Evolutionary conservation across 2,797 vertebrate species (phyloP).

Genomic region (Octomys mimax): DNA sequence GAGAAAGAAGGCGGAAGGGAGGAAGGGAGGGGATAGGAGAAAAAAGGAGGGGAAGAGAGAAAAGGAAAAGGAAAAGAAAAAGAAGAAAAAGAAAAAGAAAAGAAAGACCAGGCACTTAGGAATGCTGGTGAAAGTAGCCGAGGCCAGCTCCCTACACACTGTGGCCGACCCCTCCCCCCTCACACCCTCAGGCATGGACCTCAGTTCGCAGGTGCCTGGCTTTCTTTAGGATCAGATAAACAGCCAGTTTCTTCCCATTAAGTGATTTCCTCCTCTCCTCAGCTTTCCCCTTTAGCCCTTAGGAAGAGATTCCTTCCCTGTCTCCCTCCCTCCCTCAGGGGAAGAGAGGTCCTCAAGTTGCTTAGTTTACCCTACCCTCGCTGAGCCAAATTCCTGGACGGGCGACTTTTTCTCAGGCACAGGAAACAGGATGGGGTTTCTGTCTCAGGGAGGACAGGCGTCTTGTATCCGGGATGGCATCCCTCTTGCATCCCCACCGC

Average conservation of each 20-base stretch:
- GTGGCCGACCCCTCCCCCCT: fast-evolving
- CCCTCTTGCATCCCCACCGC: background rate
- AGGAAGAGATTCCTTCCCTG: background rate
- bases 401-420: background rate
- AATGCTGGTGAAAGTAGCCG: background rate
- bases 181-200: background rate
- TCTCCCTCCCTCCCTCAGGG: background rate
- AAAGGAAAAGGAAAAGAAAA: background rate
- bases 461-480: background rate
- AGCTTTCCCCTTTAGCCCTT: background rate
- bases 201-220: background rate
- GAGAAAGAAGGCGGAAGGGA: background rate
- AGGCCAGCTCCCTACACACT: too few species aligned
- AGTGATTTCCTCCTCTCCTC: background rate
- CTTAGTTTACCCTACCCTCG: background rate
- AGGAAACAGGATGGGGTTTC: background rate
- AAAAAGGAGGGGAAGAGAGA: too few species aligned
- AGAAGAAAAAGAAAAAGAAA: background rate
- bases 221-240: background rate
- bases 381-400: background rate
- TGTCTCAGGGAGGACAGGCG: background rate
- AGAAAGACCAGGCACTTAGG: background rate
- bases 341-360: background rate
- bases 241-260: background rate
- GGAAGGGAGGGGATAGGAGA: background rate